phyloP scores from a whole-genome alignment of 2,888 invertebrate genomes.

The Clostera curtula region DNA sequence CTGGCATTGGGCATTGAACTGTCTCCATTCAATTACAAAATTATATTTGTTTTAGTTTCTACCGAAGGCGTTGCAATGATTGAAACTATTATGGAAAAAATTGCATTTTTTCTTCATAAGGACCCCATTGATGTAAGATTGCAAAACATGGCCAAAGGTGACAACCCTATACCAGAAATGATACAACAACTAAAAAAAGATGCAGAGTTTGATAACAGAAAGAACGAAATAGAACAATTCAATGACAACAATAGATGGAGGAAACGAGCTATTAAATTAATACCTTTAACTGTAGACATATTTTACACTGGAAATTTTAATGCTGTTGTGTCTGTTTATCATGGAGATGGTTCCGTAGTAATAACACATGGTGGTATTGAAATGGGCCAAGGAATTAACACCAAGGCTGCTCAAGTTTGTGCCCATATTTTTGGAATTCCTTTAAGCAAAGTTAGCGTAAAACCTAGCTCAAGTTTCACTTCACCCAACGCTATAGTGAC shows the following conservation, averaged over 20 bases:
- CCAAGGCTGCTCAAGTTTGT: constrained; percentile 85
- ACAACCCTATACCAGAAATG: constrained; percentile 60
- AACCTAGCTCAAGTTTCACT: constrained; percentile 75
- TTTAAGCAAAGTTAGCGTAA: constrained; percentile 77
- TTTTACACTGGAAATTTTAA: constrained; percentile 71
- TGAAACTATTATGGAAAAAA: constrained; percentile 80
- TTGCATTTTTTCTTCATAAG: constrained; percentile 67
- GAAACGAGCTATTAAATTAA: constrained; percentile 79
- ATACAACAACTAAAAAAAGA: constrained; percentile 70
- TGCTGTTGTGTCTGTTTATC: constrained; percentile 79
- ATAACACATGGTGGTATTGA: constrained; percentile 81
- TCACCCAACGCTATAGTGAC: constrained; percentile 77
- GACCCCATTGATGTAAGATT: constrained; percentile 76
- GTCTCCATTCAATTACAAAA: too few species aligned
- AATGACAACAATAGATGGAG: constrained; percentile 83
- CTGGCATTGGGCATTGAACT: too few species aligned
- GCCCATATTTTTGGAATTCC: constrained; percentile 83
- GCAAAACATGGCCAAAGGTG: constrained; percentile 65
- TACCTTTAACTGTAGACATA: constrained; percentile 80
- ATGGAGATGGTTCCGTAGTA: constrained; percentile 80
- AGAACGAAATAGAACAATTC: constrained; percentile 60
- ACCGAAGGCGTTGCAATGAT: constrained; percentile 77
- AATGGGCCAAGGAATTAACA: constrained; percentile 88
- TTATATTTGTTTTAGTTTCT: constrained; percentile 70
- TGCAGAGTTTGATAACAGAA: constrained; percentile 65